Evolutionary conservation across 2,113 vertebrate species (phyloP), one percentile per base, ranked within the genome.

Genomic region (Lichenostomus cassidix): DNA sequence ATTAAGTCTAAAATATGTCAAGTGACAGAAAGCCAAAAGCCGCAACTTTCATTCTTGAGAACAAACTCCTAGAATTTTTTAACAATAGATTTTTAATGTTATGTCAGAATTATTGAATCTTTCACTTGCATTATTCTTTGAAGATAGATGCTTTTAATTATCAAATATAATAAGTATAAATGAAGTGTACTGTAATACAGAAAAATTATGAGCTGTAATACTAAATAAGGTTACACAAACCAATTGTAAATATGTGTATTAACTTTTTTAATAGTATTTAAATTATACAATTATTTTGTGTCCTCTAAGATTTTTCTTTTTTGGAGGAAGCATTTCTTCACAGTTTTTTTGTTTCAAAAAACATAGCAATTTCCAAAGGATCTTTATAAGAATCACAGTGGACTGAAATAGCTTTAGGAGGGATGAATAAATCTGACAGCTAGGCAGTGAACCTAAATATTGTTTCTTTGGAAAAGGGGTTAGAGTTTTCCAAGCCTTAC

Each of bases 341-440:
- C 49, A 82, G 76, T 87, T 74, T 80, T 37, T 88, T 95, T 95
- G 12, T 56, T 96, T 94, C 87, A 93, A 94, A 94, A 90, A 77
- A 96, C 47, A 92, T 20, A 90, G 33, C 27, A 50, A 91, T 87
- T 97, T 94, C 64, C 13, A 33, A 78, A 92, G 95, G 50, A 75
- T 86, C 87, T 93, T 88, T 87, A 24, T 46, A 95, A 96, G 70
- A 97, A 92, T 85, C 96, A 91, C 77, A 58, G 25, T 7, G 19
- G 76, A 90, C 80, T 95, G 67, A 88, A 95, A 97, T 86, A 85
- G 68, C 77, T 96, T 78, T 96, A 81, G 46, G 84, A 96, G 31
- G 59, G 37, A 65, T 93, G 71, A 93, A 86, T 95, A 96, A 81
- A 96, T 75, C 77, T 90, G 89, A 92, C 56, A 94, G 68, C 70